Evolutionary conservation across 2,888 invertebrate genomes (phyloP).

Genomic region (Aromia moschata): DNA sequence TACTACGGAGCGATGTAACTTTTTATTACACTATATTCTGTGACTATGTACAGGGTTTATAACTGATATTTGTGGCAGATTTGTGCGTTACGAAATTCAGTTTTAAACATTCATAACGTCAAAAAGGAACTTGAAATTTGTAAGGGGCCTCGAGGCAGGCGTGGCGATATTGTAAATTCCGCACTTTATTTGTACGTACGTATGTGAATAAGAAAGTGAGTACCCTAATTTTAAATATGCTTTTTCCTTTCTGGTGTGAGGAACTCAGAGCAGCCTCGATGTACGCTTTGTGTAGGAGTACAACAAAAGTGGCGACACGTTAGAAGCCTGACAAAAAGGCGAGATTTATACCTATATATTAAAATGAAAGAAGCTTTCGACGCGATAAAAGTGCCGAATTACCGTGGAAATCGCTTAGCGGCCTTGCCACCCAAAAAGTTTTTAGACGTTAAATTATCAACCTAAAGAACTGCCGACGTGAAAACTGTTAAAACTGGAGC

Average conservation of each 20-base stretch:
- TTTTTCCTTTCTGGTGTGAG: slow-evolving; percentile 13
- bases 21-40: too few relatives aligned
- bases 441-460: too few relatives aligned
- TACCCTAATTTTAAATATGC: slow-evolving; percentile 15
- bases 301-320: slow-evolving; percentile 12
- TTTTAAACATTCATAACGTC: slow-evolving; percentile 11
- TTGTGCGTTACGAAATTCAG: neutral
- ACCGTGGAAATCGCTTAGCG: neutral
- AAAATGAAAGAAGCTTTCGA: slow-evolving; percentile 2
- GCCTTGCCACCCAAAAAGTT: neutral
- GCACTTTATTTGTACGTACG: slow-evolving; percentile 4
- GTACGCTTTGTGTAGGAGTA: slow-evolving; percentile 9
- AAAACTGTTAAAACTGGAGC: too few relatives aligned
- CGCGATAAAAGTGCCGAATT: neutral
- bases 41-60: too few relatives aligned
- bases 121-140: too few relatives aligned
- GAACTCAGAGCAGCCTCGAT: neutral
- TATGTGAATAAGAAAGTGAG: slow-evolving; percentile 3
- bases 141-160: neutral
- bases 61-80: too few relatives aligned
- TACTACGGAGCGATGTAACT: too few relatives aligned
- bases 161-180: slow-evolving; percentile 9
- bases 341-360: slow-evolving; percentile 14
- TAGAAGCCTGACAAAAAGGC: slow-evolving; percentile 10
- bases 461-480: too few relatives aligned